Evolutionary conservation across 2,888 invertebrate species (phyloP).

Genomic region (Lissocephala sabroskyi): DNA sequence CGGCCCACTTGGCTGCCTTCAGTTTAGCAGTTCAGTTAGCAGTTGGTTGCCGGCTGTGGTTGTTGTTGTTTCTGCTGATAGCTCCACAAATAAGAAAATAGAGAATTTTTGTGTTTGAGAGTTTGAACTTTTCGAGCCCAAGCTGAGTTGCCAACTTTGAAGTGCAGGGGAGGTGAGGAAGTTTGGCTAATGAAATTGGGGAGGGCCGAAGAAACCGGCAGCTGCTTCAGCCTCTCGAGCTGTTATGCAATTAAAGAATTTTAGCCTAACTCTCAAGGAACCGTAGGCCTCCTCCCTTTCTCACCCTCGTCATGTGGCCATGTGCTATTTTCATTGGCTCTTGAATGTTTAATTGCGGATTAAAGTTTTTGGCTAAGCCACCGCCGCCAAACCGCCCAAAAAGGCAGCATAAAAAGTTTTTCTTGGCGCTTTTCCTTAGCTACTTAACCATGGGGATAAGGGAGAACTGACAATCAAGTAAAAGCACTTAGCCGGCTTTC

Average conservation of each 20-base stretch:
- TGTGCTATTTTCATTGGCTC: constrained; percentile 15
- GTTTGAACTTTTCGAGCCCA: neutral
- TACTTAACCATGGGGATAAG: too few relatives aligned
- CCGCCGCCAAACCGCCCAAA: neutral
- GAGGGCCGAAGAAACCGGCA: neutral
- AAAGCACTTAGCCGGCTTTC: constrained; percentile 3
- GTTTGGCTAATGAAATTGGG: constrained; percentile 18
- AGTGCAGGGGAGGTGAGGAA: neutral
- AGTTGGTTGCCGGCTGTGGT: neutral
- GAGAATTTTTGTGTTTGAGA: neutral
- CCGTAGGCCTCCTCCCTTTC: constrained; percentile 1
- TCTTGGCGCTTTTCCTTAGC: neutral
- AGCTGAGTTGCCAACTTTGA: neutral
- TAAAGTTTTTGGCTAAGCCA: constrained; percentile 8
- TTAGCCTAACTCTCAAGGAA: constrained; percentile 22
- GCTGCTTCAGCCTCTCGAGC: constrained; percentile 2
- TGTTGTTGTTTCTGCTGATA: too few relatives aligned
- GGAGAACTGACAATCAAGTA: neutral
- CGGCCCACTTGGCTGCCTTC: constrained; percentile 19
- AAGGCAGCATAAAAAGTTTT: neutral
- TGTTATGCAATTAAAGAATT: constrained; percentile 25
- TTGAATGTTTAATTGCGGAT: constrained; percentile 19
- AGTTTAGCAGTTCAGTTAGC: constrained; percentile 23
- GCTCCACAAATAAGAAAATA: constrained; percentile 1
- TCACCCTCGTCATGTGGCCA: neutral